Percentiles rank a stretch among this genome's conserved stretches.
phyloP scores from a whole-genome alignment of 2,888 invertebrate species.

The Stratiomys singularior region DNA sequence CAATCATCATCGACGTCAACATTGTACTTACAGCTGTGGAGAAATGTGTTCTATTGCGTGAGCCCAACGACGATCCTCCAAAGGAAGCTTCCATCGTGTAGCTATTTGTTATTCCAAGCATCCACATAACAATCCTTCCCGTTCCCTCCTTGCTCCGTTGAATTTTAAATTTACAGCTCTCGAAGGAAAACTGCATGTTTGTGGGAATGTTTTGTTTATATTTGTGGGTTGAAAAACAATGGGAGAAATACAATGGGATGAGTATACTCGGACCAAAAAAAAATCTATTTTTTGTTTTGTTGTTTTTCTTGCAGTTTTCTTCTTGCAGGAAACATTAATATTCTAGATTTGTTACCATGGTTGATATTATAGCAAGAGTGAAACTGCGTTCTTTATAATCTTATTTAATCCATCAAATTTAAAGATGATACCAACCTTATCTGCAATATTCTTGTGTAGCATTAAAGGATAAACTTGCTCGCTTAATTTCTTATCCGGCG shows the following conservation, averaged over 20 bases:
- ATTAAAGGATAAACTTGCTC: constrained; percentile 95
- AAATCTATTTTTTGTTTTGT: too few species aligned
- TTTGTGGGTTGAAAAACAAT: neutral
- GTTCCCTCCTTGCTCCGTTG: constrained; percentile 95
- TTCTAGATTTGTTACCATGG: too few species aligned
- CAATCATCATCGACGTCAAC: neutral
- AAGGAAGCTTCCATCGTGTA: constrained; percentile 97
- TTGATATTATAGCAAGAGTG: too few species aligned
- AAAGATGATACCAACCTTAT: constrained; percentile 71
- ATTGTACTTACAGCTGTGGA: constrained; percentile 67
- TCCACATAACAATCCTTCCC: constrained; percentile 93
- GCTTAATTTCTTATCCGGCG: constrained; percentile 80
- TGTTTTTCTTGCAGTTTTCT: too few species aligned
- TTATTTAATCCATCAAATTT: constrained; percentile 29
- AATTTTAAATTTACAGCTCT: constrained; percentile 92
- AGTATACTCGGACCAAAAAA: too few species aligned
- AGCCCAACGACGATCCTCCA: constrained; percentile 87
- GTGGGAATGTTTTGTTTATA: neutral
- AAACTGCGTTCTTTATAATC: too few species aligned
- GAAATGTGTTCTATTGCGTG: constrained; percentile 86
- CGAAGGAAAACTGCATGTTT: constrained; percentile 83
- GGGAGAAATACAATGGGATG: neutral
- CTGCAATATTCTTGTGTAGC: constrained; percentile 91
- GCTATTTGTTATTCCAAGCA: constrained; percentile 93
- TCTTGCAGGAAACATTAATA: too few species aligned